phyloP scores from a whole-genome alignment of 2,888 invertebrate genomes.

The Troglohyphantes excavatus region DNA sequence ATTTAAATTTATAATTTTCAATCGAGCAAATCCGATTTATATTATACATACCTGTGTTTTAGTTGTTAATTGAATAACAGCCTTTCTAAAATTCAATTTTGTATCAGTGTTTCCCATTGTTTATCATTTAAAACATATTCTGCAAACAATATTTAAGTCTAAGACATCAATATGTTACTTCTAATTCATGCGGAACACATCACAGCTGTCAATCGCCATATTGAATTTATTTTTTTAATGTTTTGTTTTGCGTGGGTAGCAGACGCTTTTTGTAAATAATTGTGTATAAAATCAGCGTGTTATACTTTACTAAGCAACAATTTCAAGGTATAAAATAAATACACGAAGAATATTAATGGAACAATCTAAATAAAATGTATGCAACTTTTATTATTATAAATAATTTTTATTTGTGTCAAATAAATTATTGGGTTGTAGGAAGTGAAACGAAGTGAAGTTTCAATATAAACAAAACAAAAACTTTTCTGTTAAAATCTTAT shows the following conservation, averaged over 20 bases:
- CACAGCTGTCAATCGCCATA: conserved; percentile 30
- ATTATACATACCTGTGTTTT: conserved; percentile 91
- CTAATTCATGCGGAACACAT: conserved; percentile 17
- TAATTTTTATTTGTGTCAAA: too few species aligned
- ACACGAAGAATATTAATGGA: too few species aligned
- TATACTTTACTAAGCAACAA: too few species aligned
- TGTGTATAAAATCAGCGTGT: too few species aligned
- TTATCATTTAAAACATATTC: background rate
- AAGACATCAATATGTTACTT: conserved; percentile 41
- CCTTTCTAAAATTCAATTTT: conserved; percentile 98
- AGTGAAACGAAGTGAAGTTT: too few species aligned
- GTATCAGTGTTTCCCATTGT: conserved; percentile 99
- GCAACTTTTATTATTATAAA: too few species aligned
- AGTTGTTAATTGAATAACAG: conserved; percentile 97
- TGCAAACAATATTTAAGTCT: background rate
- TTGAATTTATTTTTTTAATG: background rate
- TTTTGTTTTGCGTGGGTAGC: background rate
- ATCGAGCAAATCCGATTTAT: too few species aligned
- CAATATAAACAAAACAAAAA: too few species aligned
- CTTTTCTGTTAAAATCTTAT: too few species aligned
- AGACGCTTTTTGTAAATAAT: background rate
- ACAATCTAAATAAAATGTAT: too few species aligned
- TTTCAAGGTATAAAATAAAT: too few species aligned
- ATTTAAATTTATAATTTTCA: background rate
- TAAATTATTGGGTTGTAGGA: too few species aligned